A percentile compares a stretch with the other conserved stretches of the same genome.
These are phyloP conservation scores for Mesaphorura yosii DNA, from an alignment of 1,140 invertebrate species.

Conservation along the genomic window DNA sequence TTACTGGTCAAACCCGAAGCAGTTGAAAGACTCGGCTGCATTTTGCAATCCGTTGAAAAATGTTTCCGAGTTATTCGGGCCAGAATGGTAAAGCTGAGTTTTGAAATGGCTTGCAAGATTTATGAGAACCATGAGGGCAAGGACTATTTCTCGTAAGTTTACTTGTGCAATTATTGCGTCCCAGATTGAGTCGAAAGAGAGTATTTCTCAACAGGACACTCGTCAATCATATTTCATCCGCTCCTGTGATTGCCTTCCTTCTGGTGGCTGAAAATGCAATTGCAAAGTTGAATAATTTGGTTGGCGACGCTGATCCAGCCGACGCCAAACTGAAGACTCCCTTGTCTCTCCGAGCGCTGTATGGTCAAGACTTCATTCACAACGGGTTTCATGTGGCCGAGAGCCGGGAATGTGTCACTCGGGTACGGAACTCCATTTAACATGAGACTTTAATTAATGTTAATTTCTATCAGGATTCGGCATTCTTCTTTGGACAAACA, in stretches of 20 bases:
- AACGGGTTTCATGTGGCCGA: conserved; percentile 62
- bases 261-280: conserved; percentile 61
- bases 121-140: conserved; percentile 47
- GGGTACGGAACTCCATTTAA: conserved; percentile 33
- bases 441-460: conserved; percentile 3
- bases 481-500: conserved; percentile 55
- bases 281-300: conserved; percentile 45
- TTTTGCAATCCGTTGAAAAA: conserved; percentile 53
- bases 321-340: conserved; percentile 47
- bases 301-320: conserved; percentile 50
- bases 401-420: conserved; percentile 43
- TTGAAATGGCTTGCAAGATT: conserved; percentile 48
- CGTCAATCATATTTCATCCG: conserved; percentile 54
- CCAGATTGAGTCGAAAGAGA: neutral
- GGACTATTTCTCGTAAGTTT: conserved; percentile 49
- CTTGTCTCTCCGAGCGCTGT: conserved; percentile 53
- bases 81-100: conserved; percentile 52
- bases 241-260: conserved; percentile 58
- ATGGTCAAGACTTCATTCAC: conserved; percentile 55
- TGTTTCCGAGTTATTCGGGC: conserved; percentile 59
- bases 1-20: conserved; percentile 60
- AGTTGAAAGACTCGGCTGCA: conserved; percentile 56
- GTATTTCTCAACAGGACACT: conserved; percentile 36
- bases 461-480: conserved; percentile 36
- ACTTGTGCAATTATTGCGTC: neutral